These are phyloP conservation scores for Enoplosus armatus DNA, from an alignment of 2,797 vertebrate genomes.

Conservation along the genomic window DNA sequence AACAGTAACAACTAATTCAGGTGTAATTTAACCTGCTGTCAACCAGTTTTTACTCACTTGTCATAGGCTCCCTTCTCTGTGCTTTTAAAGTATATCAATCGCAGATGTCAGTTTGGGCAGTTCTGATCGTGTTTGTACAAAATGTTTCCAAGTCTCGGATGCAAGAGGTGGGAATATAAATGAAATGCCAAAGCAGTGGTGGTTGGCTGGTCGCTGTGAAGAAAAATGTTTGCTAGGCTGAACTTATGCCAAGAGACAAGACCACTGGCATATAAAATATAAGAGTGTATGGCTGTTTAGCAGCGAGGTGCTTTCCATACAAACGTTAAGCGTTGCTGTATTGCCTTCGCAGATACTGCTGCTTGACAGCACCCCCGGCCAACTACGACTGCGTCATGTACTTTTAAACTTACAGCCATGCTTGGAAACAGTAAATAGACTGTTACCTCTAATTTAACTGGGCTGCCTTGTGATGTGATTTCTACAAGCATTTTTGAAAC, in stretches of 20 bases:
- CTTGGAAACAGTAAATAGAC: conserved; percentile 31
- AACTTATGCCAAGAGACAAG: conserved; percentile 61
- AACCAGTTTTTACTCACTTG: background rate
- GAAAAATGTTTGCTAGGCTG: conserved; percentile 61
- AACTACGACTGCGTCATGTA: conserved; percentile 6
- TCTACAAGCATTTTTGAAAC: conserved; percentile 44
- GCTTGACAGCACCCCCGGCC: conserved; percentile 14
- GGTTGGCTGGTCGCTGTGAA: conserved; percentile 57
- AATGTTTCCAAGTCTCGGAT: conserved; percentile 51
- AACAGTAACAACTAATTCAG: conserved; percentile 14
- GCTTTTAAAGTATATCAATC: conserved; percentile 5
- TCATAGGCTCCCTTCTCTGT: background rate
- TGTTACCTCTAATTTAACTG: conserved; percentile 46
- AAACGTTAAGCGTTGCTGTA: conserved; percentile 29
- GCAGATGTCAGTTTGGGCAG: conserved; percentile 30
- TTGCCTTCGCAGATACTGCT: conserved; percentile 35
- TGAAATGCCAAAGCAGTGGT: conserved; percentile 57
- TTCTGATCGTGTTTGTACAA: conserved; percentile 58
- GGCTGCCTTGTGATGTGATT: conserved; percentile 42
- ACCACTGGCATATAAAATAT: conserved; percentile 57
- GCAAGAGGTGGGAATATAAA: conserved; percentile 63
- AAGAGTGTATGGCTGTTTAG: conserved; percentile 32
- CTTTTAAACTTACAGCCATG: conserved; percentile 33
- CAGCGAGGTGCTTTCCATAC: conserved; percentile 32
- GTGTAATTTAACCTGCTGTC: conserved; percentile 13